These are phyloP conservation scores for Coecobrya sp. DNA, from an alignment of 2,888 invertebrate genomes.

Conservation along the genomic window DNA sequence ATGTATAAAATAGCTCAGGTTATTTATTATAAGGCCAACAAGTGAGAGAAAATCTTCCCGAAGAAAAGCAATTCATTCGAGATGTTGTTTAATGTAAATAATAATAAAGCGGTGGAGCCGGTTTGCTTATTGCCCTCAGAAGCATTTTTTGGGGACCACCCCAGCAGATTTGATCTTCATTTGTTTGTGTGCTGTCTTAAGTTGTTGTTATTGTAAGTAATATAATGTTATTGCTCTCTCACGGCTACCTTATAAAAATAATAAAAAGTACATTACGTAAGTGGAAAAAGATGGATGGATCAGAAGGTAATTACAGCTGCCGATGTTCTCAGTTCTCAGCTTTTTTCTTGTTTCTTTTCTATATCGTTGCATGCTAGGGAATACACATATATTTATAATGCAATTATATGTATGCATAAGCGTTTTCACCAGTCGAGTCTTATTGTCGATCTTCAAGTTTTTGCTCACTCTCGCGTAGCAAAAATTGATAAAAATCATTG, in stretches of 20 bases:
- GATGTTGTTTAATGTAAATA: constrained; percentile 78
- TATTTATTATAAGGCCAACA: neutral
- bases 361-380: neutral
- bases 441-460: constrained; percentile 9
- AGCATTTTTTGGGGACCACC: constrained; percentile 72
- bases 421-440: neutral
- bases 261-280: constrained; percentile 36
- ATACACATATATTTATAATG: neutral
- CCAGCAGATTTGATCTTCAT: constrained; percentile 76
- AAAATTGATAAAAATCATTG: constrained; percentile 62
- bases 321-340: neutral
- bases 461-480: constrained; percentile 7
- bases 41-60: neutral
- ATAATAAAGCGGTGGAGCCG: constrained; percentile 74
- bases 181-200: constrained; percentile 62
- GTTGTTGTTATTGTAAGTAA: constrained; percentile 50
- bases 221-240: constrained; percentile 71
- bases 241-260: constrained; percentile 65
- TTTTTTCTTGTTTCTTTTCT: neutral
- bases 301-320: constrained; percentile 48
- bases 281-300: constrained; percentile 76
- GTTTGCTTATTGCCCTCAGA: constrained; percentile 69
- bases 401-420: neutral
- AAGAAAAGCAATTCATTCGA: constrained; percentile 75
- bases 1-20: neutral